phyloP scores from a whole-genome alignment of 37 sponge, comb jelly and placozoan genomes.

The Cladorhizidae sp. region DNA sequence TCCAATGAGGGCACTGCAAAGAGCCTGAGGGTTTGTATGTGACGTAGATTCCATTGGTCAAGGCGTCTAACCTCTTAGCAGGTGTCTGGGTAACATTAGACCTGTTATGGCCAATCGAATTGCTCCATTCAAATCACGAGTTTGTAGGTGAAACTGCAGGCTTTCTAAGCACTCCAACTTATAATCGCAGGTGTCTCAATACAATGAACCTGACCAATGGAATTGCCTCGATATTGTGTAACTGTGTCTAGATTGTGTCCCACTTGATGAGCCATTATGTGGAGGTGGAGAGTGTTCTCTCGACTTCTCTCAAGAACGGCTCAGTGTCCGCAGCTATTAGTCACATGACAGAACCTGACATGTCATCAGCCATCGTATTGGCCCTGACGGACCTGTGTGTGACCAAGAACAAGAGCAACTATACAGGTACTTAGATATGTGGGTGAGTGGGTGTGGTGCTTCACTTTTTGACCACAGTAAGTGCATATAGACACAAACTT shows the following conservation, averaged over 20 bases:
- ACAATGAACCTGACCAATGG: neutral
- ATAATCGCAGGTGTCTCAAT: no score
- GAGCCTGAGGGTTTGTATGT: no score
- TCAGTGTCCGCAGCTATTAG: conserved; percentile 43
- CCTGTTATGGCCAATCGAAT: no score
- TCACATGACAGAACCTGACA: conserved; percentile 54
- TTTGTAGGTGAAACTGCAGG: no score
- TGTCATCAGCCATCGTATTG: conserved; percentile 59
- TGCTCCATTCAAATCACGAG: no score
- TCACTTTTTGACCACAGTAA: no score
- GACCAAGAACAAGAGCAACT: conserved; percentile 30
- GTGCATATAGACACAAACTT: no score
- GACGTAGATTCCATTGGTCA: no score
- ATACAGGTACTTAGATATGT: conserved; percentile 40
- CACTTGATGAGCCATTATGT: conserved; percentile 2
- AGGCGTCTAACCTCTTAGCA: no score
- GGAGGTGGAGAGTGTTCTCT: conserved; percentile 17
- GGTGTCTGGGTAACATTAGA: no score
- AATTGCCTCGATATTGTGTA: neutral
- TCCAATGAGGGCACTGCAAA: no score
- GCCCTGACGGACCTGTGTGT: conserved; percentile 69
- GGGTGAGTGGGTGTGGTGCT: no score
- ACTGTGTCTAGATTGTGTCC: conserved; percentile 35
- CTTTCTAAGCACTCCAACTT: neutral
- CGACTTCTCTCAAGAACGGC: conserved; percentile 28